phyloP scores from a whole-genome alignment of 2,113 vertebrate species.

The Thamnophis sirtalis region DNA sequence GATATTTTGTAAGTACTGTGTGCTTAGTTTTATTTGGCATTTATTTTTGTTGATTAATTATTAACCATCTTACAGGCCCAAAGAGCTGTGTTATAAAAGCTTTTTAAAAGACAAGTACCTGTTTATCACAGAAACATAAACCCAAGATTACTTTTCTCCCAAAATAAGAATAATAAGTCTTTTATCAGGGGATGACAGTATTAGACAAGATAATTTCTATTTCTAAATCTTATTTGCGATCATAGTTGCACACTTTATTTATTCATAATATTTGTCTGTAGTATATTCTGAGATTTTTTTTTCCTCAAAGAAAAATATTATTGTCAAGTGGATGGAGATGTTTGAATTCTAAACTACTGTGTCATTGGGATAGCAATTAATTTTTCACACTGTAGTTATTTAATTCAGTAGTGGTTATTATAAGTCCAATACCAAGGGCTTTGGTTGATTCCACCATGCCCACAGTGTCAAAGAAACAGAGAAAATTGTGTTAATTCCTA shows the following conservation, averaged over 20 bases:
- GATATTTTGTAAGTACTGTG: neutral
- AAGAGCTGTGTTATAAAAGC: neutral
- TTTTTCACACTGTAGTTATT: slow-evolving; percentile 59
- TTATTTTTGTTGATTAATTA: neutral
- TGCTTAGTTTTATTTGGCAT: neutral
- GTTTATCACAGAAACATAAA: neutral
- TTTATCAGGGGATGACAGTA: neutral
- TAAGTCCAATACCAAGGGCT: slow-evolving; percentile 54
- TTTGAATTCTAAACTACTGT: slow-evolving; percentile 51
- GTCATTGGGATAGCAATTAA: slow-evolving; percentile 58
- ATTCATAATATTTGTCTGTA: neutral
- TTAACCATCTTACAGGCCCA: neutral
- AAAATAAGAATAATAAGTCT: neutral
- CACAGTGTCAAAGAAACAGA: slow-evolving; percentile 28
- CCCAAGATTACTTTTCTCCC: neutral
- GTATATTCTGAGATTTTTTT: slow-evolving; percentile 42
- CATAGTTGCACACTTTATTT: slow-evolving; percentile 37
- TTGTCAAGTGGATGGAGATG: neutral
- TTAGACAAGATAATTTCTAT: slow-evolving; percentile 36
- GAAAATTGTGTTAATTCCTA: slow-evolving; percentile 21
- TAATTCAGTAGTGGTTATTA: slow-evolving; percentile 59
- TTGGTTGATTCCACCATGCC: slow-evolving; percentile 48
- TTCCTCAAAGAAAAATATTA: slow-evolving; percentile 53
- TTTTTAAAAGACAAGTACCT: neutral
- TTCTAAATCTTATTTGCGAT: slow-evolving; percentile 57